These are phyloP conservation scores for Cantharis rufa DNA, from an alignment of 2,888 invertebrate species.

Conservation along the genomic window DNA sequence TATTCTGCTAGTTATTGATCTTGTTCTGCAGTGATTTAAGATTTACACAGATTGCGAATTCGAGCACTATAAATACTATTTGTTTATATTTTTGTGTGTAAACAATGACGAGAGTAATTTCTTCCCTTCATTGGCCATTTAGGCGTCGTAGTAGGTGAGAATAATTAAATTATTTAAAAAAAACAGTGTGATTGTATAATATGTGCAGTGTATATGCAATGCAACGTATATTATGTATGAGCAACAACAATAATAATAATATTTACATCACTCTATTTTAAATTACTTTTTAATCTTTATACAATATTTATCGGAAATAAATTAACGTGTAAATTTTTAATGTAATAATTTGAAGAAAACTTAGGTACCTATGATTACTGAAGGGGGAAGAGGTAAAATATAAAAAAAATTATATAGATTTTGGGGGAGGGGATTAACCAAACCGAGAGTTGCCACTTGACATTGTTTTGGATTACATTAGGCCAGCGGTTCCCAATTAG, in stretches of 20 bases:
- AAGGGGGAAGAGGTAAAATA: background rate
- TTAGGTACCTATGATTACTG: too few species aligned
- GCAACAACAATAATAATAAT: background rate
- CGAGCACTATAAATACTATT: background rate
- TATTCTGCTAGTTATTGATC: background rate
- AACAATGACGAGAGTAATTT: slow-evolving; percentile 28
- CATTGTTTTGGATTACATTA: background rate
- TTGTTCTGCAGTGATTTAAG: background rate
- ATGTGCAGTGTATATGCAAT: too few species aligned
- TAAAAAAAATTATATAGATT: background rate
- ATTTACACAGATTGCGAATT: background rate
- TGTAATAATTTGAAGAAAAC: background rate
- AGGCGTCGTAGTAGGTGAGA: slow-evolving; percentile 32
- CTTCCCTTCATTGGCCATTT: slow-evolving; percentile 28
- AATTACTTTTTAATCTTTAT: background rate
- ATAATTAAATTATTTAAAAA: background rate
- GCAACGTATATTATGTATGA: background rate
- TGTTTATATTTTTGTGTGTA: slow-evolving; percentile 1
- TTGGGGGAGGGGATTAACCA: background rate
- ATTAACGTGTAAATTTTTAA: background rate
- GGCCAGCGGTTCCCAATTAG: too few species aligned
- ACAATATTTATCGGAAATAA: background rate
- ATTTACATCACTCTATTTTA: background rate
- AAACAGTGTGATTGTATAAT: background rate
- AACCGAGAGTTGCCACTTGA: too few species aligned